Evolutionary conservation across 2,797 vertebrate species (phyloP).

Genomic region (Aulostomus chinensis): DNA sequence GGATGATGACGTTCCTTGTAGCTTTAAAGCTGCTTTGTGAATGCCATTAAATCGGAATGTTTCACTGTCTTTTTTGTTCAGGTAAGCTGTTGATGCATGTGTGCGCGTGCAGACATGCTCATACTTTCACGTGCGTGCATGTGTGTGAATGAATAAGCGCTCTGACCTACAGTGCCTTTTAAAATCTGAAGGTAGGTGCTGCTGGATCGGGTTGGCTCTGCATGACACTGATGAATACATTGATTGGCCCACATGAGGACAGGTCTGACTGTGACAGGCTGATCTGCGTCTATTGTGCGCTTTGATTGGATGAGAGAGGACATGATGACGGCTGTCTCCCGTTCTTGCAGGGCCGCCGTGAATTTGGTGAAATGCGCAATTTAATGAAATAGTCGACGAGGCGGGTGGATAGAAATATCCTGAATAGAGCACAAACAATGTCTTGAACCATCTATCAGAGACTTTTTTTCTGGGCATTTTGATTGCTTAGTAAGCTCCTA

Average conservation of each 20-base stretch:
- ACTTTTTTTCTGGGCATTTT: constrained; percentile 41
- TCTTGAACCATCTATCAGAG: constrained; percentile 24
- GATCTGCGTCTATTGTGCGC: constrained; percentile 59
- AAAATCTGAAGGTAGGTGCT: constrained; percentile 72
- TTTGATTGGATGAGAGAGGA: constrained; percentile 70
- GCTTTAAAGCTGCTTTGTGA: constrained; percentile 30
- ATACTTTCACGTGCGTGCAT: constrained; percentile 20
- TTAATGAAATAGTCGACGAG: constrained; percentile 36
- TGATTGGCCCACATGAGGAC: constrained; percentile 70
- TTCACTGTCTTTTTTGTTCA: constrained; percentile 48
- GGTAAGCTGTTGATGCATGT: constrained; percentile 63
- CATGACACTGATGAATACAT: constrained; percentile 75
- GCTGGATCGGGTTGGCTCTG: constrained; percentile 53
- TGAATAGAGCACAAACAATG: constrained; percentile 45
- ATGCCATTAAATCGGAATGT: constrained; percentile 37
- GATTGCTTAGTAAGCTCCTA: constrained; percentile 28
- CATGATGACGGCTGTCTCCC: constrained; percentile 53
- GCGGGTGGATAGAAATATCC: constrained; percentile 41
- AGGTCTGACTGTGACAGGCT: constrained; percentile 48
- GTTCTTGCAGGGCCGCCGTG: constrained; percentile 37
- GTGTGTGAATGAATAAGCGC: constrained; percentile 34
- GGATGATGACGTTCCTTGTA: constrained; percentile 26
- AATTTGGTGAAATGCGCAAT: constrained; percentile 37
- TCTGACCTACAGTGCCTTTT: constrained; percentile 37
- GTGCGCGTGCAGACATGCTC: constrained; percentile 9